A percentile compares a stretch with the other conserved stretches of the same genome.
Conservation (phyloP, 2,888 invertebrate species). For the Tipula lateralis region DNA sequence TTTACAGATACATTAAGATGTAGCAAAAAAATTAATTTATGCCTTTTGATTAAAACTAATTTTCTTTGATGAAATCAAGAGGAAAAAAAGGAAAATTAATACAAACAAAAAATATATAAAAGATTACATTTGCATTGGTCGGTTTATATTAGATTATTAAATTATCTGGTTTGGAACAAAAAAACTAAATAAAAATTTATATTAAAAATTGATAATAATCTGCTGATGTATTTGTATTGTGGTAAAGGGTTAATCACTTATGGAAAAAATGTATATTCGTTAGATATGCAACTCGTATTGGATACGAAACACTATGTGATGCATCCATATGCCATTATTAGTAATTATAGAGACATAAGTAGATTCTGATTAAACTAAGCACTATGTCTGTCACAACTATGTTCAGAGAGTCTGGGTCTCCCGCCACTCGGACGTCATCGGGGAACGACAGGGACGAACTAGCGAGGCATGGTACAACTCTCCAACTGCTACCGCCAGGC, state of each 20-base stretch:
- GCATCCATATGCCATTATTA: too few relatives aligned
- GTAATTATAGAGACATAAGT: too few relatives aligned
- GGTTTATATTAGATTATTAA: background rate
- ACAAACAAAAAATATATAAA: background rate
- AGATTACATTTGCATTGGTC: conserved; percentile 20
- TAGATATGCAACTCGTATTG: too few relatives aligned
- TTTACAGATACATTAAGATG: background rate
- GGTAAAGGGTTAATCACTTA: background rate
- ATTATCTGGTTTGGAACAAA: background rate
- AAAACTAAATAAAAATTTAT: background rate
- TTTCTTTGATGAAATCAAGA: conserved; percentile 5
- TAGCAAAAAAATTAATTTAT: background rate
- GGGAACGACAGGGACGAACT: too few relatives aligned
- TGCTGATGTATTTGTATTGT: background rate
- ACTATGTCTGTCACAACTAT: too few relatives aligned
- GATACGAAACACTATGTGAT: too few relatives aligned
- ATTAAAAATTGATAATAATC: background rate
- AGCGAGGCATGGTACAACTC: too few relatives aligned
- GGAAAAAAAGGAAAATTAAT: background rate
- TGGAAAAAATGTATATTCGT: too few relatives aligned
- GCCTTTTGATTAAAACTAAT: background rate
- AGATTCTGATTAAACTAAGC: too few relatives aligned
- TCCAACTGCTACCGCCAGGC: too few relatives aligned
- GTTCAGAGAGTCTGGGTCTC: too few relatives aligned
- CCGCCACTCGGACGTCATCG: too few relatives aligned